Evolutionary conservation across 2,888 invertebrate genomes (phyloP), one percentile per base, ranked within the genome.

Genomic region (Coecobrya sp.): DNA sequence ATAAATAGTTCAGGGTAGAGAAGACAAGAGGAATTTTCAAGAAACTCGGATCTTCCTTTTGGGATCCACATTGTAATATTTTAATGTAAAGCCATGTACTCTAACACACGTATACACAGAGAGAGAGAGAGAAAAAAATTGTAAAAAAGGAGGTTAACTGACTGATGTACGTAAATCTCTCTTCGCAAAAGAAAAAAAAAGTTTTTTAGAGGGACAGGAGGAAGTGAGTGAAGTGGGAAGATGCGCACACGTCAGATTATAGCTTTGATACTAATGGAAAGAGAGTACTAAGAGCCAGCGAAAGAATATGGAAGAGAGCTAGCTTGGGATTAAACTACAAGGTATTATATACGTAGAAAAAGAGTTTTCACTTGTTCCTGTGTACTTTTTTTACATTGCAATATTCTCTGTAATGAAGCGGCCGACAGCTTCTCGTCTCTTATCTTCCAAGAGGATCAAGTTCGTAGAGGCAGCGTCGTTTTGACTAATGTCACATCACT

Each of bases 401-500:
- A n/a, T n/a, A n/a, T n/a, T n/a, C n/a, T n/a, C 7, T 30, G 73
- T 73, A 73, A 73, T 73, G 73, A 73, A 8, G 36, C 30, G 73
- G 42, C n/a, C 11, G 42, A 73, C 22, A 65, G 36, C 36, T 19
- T 11, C 16, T 68, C 13, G 11, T 11, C 30, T 36, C 36, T 36
- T 7, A n/a, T 36, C 36, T 36, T 7, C 36, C 36, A 25, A 30
- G 5, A 68, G 25, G 25, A 30, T 36, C 36, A 25, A 25, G 30
- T 16, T 68, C 13, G 36, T 36, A 13, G 30, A 25, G 30, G 36
- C n/a, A 73, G 19, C 42, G 36, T 73, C 52, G 49, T 49, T 42
- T 49, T 79, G 52, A 65, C 25, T 65, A 65, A 65, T 65, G 62
- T 79, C 79, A 73, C 16, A 73, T 27, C 73, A 79, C 52, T 49